Base-by-base conservation (phyloP, 2,888 invertebrate species). In the Leucozona laternaria region DNA sequence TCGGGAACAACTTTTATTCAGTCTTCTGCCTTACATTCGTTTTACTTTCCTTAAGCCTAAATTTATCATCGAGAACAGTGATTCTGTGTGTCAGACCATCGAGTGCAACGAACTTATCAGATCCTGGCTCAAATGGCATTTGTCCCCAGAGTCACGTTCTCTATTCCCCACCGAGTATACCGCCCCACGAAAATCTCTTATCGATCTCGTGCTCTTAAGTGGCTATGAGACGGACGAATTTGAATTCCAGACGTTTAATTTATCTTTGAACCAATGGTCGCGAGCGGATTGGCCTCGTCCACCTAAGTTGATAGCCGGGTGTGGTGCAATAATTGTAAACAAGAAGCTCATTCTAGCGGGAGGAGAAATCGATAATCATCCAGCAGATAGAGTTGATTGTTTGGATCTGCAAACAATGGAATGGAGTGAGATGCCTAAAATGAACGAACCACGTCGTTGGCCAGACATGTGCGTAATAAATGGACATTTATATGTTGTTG, bases 91-190 rank as follows among this genome's bases (percentile, higher is more conserved):
- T n/a, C 64, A 58, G 20, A 57, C 73, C 0, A 57, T 55, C 37
- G 64, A 40, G 17, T 57, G 57, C n/a, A 62, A 40, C 20, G 57
- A 79, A 37, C 25, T 73, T 13, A 53, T 79, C 2, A 53, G 68
- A 15, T 55, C 34, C 13, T 79, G 79, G 79, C 64, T 79, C 11
- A 57, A 79, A 31, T 79, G 79, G 79, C 79, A 79, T 40, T 37
- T 57, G 20, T 57, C 55, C 0, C 73, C 79, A 1, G 68, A 68
- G 17, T 53, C 50, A 10, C 68, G 68, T 4, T 40, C 68, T 6
- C 34, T 53, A 2, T 68, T 53, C 4, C 20, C 73, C 48, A 20
- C 7, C n/a, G 45, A 66, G 2, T 15, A 48, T 20, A 2, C 48
- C 25, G 17, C n/a, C 6, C 34, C 57, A 22, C 50, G 45, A 11